These are phyloP conservation scores for Albula goreensis DNA, from an alignment of 2,113 vertebrate genomes.

Conservation along the genomic window DNA sequence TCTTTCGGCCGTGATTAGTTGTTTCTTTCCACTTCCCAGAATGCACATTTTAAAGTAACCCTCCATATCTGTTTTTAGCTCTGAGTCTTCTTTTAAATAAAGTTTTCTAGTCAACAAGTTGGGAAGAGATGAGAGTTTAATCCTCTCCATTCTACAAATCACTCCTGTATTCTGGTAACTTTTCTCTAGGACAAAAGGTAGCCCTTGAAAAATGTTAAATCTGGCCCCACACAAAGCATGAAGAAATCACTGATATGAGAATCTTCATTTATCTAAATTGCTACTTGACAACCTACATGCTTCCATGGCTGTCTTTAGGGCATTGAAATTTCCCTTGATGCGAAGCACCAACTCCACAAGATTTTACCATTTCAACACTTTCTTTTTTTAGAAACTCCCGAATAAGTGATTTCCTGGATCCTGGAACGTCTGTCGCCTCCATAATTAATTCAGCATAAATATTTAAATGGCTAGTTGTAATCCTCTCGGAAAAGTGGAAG, in stretches of 20 bases:
- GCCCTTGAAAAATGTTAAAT: not conserved
- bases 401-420: not conserved
- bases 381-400: not conserved
- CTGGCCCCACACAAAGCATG: not conserved
- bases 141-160: not conserved
- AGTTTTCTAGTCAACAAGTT: not conserved
- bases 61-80: not conserved
- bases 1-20: not conserved
- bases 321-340: not conserved
- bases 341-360: not conserved
- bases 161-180: not conserved
- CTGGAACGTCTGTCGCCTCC: not conserved
- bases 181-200: not conserved
- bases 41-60: not conserved
- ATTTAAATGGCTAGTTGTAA: conserved; percentile 1
- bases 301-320: not conserved
- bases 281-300: not conserved
- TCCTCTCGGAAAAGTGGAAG: conserved; percentile 1
- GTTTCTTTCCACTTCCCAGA: not conserved
- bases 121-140: not conserved
- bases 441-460: not conserved
- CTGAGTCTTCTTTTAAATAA: not conserved
- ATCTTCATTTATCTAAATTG: not conserved
- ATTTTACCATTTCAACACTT: not conserved
- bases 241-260: not conserved